A percentile compares a stretch with the other conserved stretches of the same genome.
These are phyloP conservation scores for Ips nitidus DNA, from an alignment of 1,140 invertebrate species.

Conservation along the genomic window DNA sequence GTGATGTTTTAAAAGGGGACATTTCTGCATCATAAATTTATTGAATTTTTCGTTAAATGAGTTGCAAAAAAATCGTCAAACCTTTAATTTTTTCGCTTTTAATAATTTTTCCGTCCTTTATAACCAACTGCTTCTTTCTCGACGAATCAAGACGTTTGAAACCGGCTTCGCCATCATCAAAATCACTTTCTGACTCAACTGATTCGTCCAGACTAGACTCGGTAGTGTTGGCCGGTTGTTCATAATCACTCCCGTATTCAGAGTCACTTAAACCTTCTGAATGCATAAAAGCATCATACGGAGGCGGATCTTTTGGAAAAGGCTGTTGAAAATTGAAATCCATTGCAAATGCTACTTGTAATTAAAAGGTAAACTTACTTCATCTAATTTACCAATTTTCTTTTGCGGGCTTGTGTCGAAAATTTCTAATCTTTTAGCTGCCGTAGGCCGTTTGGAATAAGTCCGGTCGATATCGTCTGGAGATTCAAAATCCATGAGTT, in stretches of 20 bases:
- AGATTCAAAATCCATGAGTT: slow-evolving; percentile 89
- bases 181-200: slow-evolving; percentile 55
- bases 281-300: slow-evolving; percentile 58
- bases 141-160: slow-evolving; percentile 60
- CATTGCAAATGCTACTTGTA: background rate
- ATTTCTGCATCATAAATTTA: background rate
- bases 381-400: slow-evolving; percentile 27
- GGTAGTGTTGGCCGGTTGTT: slow-evolving; percentile 44
- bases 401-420: slow-evolving; percentile 35
- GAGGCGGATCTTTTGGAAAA: slow-evolving; percentile 33
- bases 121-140: slow-evolving; percentile 71
- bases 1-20: slow-evolving; percentile 19
- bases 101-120: slow-evolving; percentile 73
- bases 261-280: slow-evolving; percentile 47
- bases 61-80: background rate
- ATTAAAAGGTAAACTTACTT: slow-evolving; percentile 24
- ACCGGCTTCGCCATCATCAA: slow-evolving; percentile 55
- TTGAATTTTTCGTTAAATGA: too few species aligned
- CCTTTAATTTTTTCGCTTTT: slow-evolving; percentile 49
- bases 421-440: slow-evolving; percentile 54
- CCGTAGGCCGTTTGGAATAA: slow-evolving; percentile 52
- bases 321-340: slow-evolving; percentile 27
- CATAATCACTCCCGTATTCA: slow-evolving; percentile 51
- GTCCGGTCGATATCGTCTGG: slow-evolving; percentile 72
- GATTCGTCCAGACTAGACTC: slow-evolving; percentile 50